Evolutionary conservation across 2,113 vertebrate species (phyloP).

Genomic region (Leucopsar rothschildi): DNA sequence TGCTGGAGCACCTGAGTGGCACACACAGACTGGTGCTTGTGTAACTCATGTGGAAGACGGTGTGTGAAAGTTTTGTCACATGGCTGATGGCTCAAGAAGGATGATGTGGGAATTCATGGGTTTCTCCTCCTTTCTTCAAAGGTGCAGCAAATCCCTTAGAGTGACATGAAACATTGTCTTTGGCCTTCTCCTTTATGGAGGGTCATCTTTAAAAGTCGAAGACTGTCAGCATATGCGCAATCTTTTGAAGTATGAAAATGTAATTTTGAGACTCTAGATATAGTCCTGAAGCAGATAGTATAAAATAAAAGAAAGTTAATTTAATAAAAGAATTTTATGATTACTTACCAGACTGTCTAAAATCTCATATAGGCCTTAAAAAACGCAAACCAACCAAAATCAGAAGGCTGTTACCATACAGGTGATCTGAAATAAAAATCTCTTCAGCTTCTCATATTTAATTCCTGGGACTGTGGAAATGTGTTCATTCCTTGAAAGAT

Average conservation of each 20-base stretch:
- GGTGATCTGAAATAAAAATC: neutral
- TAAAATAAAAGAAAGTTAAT: neutral
- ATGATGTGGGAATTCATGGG: neutral
- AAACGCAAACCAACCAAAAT: neutral
- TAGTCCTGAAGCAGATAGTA: neutral
- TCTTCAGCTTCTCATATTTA: neutral
- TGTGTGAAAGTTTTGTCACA: neutral
- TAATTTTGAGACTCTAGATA: neutral
- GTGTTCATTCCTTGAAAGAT: neutral
- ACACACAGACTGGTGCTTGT: neutral
- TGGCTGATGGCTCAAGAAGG: neutral
- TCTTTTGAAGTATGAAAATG: neutral
- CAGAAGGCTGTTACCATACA: neutral
- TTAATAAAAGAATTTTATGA: neutral
- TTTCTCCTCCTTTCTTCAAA: neutral
- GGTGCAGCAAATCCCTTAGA: neutral
- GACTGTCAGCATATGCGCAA: accelerated
- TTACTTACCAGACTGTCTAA: neutral
- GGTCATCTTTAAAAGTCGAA: neutral
- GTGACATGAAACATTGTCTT: neutral
- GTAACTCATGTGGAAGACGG: neutral
- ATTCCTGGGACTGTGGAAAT: neutral
- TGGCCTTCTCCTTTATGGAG: neutral
- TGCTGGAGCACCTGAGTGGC: neutral
- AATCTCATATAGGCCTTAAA: neutral